Evolutionary conservation across 2,113 vertebrate species (phyloP).

Genomic region (Montifringilla adamsi): DNA sequence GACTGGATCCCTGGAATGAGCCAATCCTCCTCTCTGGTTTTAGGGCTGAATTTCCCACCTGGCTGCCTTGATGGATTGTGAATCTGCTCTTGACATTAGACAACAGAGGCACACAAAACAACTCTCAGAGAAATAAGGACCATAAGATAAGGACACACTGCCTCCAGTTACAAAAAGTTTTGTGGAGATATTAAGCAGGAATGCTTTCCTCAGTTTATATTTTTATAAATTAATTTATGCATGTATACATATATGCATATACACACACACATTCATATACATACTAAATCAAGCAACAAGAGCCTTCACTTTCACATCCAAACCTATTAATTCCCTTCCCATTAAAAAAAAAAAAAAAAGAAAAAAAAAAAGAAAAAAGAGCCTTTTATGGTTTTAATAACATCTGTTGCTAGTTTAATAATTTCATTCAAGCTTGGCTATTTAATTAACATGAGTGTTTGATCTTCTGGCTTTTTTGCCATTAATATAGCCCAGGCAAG

Average conservation of each 20-base stretch:
- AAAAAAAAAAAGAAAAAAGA: background rate
- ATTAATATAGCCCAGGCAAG: background rate
- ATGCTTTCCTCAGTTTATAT: background rate
- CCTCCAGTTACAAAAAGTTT: background rate
- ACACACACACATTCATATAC: background rate
- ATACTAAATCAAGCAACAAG: background rate
- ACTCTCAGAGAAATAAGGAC: background rate
- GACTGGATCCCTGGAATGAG: background rate
- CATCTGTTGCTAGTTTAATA: background rate
- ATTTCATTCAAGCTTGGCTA: conserved; percentile 24
- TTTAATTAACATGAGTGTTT: conserved; percentile 42
- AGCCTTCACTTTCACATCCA: background rate
- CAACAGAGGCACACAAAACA: background rate
- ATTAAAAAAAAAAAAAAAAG: background rate
- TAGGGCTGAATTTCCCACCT: background rate
- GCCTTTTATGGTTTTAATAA: background rate
- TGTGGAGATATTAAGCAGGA: background rate
- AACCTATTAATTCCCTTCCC: background rate
- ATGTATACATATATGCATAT: background rate
- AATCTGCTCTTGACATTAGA: background rate
- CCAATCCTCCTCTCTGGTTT: background rate
- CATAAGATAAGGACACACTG: background rate
- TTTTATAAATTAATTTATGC: background rate
- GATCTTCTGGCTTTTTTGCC: conserved; percentile 17
- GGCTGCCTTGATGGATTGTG: background rate